Base-by-base conservation (phyloP, 2,113 vertebrate species). In the Coturnix japonica region DNA sequence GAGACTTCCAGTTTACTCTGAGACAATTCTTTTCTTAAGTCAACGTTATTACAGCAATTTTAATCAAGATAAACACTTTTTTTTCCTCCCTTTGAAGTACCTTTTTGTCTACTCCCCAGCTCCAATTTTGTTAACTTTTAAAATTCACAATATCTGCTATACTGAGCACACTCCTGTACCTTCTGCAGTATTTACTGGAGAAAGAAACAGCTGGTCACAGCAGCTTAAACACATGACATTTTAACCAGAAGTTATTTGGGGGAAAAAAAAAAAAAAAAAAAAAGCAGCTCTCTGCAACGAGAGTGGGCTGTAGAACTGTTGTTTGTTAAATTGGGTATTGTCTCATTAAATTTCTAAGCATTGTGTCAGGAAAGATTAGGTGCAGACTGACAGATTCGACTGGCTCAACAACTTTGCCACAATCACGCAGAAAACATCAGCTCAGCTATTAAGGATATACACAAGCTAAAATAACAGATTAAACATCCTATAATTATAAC, bases 311-410 rank as follows among this genome's bases (percentile, higher is more conserved):
- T 79, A 90, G 79, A 91, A 66, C 51, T 78, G 59, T 87, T 53
- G 66, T 85, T 94, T 91, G 63, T 89, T 93, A 87, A 94, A 88
- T 53, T 91, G 54, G 61, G 65, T 90, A 75, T 79, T 95, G 83
- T 91, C 65, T 95, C 51, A 90, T 90, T 92, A 94, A 63, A 87
- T 90, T 92, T 77, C 82, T 81, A 78, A 90, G 81, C 7, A 0
- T 39, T 73, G 39, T 41, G 75, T 72, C 73, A 86, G n/a, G 49
- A 85, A 79, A 28, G 67, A 83, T 92, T 76, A 69, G 56, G 28
- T 80, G n/a, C 43, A 85, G 56, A 87, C 16, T 76, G 77, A 90
- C 43, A 76, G 69, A 71, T 59, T 87, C 10, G 39, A 31, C 25
- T 83, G 75, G 43, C 33, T 72, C 56, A 89, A 87, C 43, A 47